Percentiles rank a stretch among this genome's conserved stretches.
phyloP scores from a whole-genome alignment of 2,797 vertebrate species.

The Graptemys geographica region DNA sequence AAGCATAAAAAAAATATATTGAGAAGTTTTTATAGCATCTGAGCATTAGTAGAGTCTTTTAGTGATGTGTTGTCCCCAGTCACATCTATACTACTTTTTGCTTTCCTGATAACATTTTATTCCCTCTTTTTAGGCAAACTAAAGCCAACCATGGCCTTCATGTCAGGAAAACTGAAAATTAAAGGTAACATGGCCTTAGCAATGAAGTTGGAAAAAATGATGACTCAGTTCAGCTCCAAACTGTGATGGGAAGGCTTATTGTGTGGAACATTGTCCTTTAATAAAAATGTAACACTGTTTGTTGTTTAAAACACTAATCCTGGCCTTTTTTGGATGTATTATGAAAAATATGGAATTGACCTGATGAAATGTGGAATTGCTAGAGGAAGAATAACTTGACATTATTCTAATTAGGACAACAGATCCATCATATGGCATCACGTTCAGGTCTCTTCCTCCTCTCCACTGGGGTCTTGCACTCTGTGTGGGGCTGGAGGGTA shows the following conservation, averaged over 20 bases:
- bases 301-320: conserved; percentile 24
- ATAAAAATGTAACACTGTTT: conserved; percentile 10
- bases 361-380: background rate
- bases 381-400: background rate
- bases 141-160: conserved; percentile 91
- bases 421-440: conserved; percentile 32
- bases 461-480: accelerated
- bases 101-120: background rate
- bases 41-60: background rate
- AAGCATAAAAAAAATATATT: background rate
- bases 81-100: background rate
- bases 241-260: conserved; percentile 76
- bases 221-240: conserved; percentile 84
- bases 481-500: background rate
- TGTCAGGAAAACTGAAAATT: conserved; percentile 87
- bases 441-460: background rate
- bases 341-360: background rate
- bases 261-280: background rate
- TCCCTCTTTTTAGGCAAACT: conserved; percentile 86
- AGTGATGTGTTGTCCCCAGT: background rate
- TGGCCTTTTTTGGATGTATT: conserved; percentile 20
- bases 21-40: background rate
- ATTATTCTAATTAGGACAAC: background rate
- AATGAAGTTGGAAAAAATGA: conserved; percentile 88
- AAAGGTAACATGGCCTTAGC: conserved; percentile 89